Evolutionary conservation across 2,888 invertebrate genomes (phyloP), one percentile per base, ranked within the genome.

Genomic region (Agriopis marginaria): DNA sequence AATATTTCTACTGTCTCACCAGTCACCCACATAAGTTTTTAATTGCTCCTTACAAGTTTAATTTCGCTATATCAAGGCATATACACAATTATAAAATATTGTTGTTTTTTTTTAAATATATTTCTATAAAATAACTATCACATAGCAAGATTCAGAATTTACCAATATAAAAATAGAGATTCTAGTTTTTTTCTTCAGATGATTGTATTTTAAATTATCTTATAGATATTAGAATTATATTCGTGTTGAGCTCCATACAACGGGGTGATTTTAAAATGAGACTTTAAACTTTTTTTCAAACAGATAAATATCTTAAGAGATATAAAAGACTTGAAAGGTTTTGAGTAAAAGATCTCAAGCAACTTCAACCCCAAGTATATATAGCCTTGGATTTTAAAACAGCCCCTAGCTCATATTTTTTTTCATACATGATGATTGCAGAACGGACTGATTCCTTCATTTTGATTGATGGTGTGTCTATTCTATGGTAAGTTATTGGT

Each of bases 131-230:
- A 23, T 47, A 12, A 58, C 6, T 64, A 64, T 64, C 64, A 64
- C 56, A 64, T 40, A 8, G 17, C 12, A 53, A 65, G 45, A 45
- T 60, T 49, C 17, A 40, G 50, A 56, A 50, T 17, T 49, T 50
- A 12, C 12, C 6, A 63, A 56, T 55, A 63, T 23, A 64, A 64
- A 64, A 64, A 64, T 64, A 64, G 55, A 63, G 64, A 56, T 63
- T 63, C 45, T 39, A 17, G 17, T 3, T 23, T 40, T n/a, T 32
- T 14, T 42, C 11, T 42, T 12, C 10, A 56, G 42, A 56, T 51
- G 23, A 11, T 23, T 50, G 9, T 14, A 1, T 17, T 50, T 14
- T 14, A 14, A 14, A n/a, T 32, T 32, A 32, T 32, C 32, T 32
- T 32, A 32, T 32, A 50, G 14, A 50, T 14, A 14, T 50, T 14